A percentile compares a stretch with the other conserved stretches of the same genome.
These are phyloP conservation scores for Himalopsyche tibetana DNA, from an alignment of 2,888 invertebrate genomes.

Conservation along the genomic window DNA sequence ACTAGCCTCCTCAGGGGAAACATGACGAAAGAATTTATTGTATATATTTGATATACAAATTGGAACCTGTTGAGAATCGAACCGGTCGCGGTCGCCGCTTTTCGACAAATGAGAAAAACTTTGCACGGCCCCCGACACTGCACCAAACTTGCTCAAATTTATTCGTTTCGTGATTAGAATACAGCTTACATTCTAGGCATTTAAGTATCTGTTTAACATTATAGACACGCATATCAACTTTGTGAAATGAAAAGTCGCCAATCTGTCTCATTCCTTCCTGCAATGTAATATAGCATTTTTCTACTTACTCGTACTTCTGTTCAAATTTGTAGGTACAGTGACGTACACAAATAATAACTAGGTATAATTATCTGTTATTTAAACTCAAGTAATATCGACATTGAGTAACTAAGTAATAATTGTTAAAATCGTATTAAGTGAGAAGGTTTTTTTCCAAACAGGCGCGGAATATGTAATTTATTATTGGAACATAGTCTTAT, in stretches of 20 bases:
- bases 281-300: background rate
- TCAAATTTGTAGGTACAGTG: too few species aligned
- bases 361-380: too few species aligned
- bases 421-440: too few species aligned
- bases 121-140: background rate
- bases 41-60: background rate
- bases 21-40: background rate
- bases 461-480: too few species aligned
- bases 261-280: background rate
- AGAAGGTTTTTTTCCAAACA: too few species aligned
- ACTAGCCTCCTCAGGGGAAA: slow-evolving; percentile 43
- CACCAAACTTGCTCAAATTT: background rate
- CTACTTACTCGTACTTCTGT: too few species aligned
- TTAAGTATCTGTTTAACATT: background rate
- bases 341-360: too few species aligned
- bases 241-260: background rate
- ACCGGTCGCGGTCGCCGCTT: background rate
- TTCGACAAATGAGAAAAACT: background rate
- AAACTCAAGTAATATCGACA: too few species aligned
- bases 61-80: background rate
- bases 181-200: background rate
- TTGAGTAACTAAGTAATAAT: too few species aligned
- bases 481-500: too few species aligned
- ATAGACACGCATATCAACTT: too few species aligned
- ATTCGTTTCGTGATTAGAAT: background rate